phyloP scores from a whole-genome alignment of 2,797 vertebrate species.

The Thunnus albacares region DNA sequence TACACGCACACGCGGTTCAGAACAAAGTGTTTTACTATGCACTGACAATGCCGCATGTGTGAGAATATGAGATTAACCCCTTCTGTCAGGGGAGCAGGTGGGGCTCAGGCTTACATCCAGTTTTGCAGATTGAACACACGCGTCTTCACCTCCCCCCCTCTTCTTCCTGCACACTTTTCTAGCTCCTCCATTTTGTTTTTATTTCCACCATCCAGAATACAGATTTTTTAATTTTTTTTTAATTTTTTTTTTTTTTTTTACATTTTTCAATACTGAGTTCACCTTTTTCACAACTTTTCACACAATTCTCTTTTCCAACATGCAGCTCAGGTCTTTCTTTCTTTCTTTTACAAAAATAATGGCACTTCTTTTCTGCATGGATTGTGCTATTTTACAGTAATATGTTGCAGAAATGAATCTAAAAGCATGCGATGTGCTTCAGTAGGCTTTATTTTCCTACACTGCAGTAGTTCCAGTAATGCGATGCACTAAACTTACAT shows the following conservation, averaged over 20 bases:
- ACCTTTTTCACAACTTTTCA: too few relatives aligned
- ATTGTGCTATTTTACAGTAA: background rate
- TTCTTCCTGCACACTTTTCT: background rate
- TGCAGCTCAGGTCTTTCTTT: too few relatives aligned
- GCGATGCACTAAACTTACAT: background rate
- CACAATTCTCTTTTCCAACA: too few relatives aligned
- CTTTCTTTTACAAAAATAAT: too few relatives aligned
- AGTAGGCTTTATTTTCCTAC: background rate
- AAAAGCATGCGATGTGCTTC: background rate
- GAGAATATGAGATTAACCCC: slow-evolving; percentile 46
- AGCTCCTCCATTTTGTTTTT: slow-evolving; percentile 28
- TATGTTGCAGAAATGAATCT: background rate
- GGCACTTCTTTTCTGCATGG: too few relatives aligned
- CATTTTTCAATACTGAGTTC: too few relatives aligned
- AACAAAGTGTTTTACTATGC: slow-evolving; percentile 29
- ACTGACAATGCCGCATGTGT: slow-evolving; percentile 20
- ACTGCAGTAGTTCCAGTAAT: background rate
- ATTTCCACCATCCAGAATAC: background rate
- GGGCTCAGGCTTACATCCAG: slow-evolving; percentile 29
- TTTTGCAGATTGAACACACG: slow-evolving; percentile 27
- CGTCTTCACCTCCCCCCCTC: background rate
- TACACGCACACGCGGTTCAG: slow-evolving; percentile 12
- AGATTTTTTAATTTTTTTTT: too few relatives aligned
- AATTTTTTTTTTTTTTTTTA: too few relatives aligned
- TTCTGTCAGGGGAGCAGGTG: slow-evolving; percentile 45